These are phyloP conservation scores for Oithona nana DNA, from an alignment of 2,888 invertebrate genomes.

Conservation along the genomic window DNA sequence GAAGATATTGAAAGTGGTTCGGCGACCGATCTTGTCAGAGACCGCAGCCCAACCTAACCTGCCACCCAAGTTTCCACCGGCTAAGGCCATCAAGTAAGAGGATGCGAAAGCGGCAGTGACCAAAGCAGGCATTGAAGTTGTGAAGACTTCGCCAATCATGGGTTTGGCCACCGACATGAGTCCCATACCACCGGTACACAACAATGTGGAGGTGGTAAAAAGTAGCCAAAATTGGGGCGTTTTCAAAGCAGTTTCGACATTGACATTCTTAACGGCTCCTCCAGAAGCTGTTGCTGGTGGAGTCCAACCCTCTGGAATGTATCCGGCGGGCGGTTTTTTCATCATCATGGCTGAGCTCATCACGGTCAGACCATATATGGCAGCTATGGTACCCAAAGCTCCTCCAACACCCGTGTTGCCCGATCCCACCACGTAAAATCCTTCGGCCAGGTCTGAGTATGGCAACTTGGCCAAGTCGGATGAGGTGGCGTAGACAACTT, in stretches of 20 bases:
- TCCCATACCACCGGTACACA: conserved; percentile 17
- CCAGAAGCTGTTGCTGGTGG: neutral
- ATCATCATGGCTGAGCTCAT: conserved; percentile 6
- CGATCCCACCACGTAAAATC: conserved; percentile 15
- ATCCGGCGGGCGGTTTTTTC: neutral
- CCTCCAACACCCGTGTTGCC: conserved; percentile 14
- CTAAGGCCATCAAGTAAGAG: conserved; percentile 15
- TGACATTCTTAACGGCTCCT: conserved; percentile 4
- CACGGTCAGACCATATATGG: conserved; percentile 2
- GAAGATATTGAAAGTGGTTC: conserved; percentile 15
- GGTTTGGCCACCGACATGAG: conserved; percentile 18
- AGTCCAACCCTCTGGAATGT: conserved; percentile 10
- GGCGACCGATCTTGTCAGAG: conserved; percentile 17
- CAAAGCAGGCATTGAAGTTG: conserved; percentile 13
- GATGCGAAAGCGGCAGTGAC: conserved; percentile 15
- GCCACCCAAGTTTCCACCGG: conserved; percentile 15
- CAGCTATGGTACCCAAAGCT: conserved; percentile 2
- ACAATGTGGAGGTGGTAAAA: conserved; percentile 13
- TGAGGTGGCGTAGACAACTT: conserved; percentile 16
- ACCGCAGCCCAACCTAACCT: conserved; percentile 16
- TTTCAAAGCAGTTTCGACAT: conserved; percentile 3
- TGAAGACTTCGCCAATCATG: conserved; percentile 16
- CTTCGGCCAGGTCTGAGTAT: conserved; percentile 12
- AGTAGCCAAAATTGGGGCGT: conserved; percentile 17
- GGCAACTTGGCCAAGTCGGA: conserved; percentile 16